Evolutionary conservation across 2,888 invertebrate genomes (phyloP).

Genomic region (Glaucopsyche alexis): DNA sequence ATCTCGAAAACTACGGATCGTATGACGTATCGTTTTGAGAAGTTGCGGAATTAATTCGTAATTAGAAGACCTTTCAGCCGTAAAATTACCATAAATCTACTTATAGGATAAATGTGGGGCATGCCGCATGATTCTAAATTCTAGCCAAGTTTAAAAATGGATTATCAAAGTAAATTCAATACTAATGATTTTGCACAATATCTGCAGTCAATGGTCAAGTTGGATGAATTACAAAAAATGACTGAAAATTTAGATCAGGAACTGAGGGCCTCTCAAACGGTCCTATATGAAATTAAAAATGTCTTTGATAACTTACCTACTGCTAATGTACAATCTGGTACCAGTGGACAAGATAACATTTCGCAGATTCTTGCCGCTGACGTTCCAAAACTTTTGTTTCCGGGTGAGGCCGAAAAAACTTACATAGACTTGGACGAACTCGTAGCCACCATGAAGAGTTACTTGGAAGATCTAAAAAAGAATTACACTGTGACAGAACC

Average conservation of each 20-base stretch:
- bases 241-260: slow-evolving; percentile 60
- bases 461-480: slow-evolving; percentile 61
- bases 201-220: slow-evolving; percentile 56
- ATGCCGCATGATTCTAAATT: too few species aligned
- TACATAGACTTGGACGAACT: slow-evolving; percentile 57
- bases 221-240: slow-evolving; percentile 61
- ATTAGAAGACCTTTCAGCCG: too few species aligned
- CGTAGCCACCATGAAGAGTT: slow-evolving; percentile 57
- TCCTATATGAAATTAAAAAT: slow-evolving; percentile 60
- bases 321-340: slow-evolving; percentile 36
- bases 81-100: too few species aligned
- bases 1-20: too few species aligned
- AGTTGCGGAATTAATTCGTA: too few species aligned
- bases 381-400: slow-evolving; percentile 56
- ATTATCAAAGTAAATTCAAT: slow-evolving; percentile 45
- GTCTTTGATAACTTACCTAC: slow-evolving; percentile 54
- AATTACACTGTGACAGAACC: slow-evolving; percentile 45
- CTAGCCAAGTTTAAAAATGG: slow-evolving; percentile 27
- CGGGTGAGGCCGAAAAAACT: slow-evolving; percentile 56
- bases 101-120: too few species aligned
- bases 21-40: too few species aligned
- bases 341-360: slow-evolving; percentile 53
- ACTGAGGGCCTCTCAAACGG: slow-evolving; percentile 59
- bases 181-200: slow-evolving; percentile 53
- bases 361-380: slow-evolving; percentile 55